Percentiles rank a stretch among this genome's conserved stretches.
These are phyloP conservation scores for Xiphias gladius DNA, from an alignment of 2,113 vertebrate genomes.

Conservation along the genomic window DNA sequence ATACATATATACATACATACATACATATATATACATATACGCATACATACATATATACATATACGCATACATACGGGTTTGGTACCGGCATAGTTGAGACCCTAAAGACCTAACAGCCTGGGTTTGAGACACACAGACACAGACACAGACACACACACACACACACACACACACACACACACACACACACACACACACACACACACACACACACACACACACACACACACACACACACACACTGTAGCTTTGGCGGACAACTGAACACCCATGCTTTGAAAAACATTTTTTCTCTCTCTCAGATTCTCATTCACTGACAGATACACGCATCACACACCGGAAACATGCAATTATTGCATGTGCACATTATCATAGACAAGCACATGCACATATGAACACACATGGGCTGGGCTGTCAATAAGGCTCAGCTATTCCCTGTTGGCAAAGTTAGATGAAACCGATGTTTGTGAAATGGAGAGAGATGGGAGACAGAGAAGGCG, in stretches of 20 bases:
- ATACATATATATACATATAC: no score
- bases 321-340: not conserved
- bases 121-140: constrained; percentile 13
- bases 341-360: constrained; percentile 12
- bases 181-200: constrained; percentile 9
- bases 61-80: no score
- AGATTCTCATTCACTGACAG: constrained; percentile 30
- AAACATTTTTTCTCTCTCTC: constrained; percentile 2
- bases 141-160: not conserved
- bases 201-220: constrained; percentile 18
- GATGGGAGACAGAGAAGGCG: not conserved
- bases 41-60: no score
- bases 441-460: not conserved
- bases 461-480: not conserved
- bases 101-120: not conserved
- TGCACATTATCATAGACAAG: not conserved
- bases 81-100: constrained; percentile 42
- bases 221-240: no score
- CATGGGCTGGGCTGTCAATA: constrained; percentile 5
- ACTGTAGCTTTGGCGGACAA: constrained; percentile 13
- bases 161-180: not conserved
- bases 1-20: no score
- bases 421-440: constrained; percentile 16
- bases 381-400: not conserved
- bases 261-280: not conserved